Evolutionary conservation across 92 coral and sea anemone genomes (phyloP), one percentile per base, ranked within the genome.

Genomic region (Phenganax marumi): DNA sequence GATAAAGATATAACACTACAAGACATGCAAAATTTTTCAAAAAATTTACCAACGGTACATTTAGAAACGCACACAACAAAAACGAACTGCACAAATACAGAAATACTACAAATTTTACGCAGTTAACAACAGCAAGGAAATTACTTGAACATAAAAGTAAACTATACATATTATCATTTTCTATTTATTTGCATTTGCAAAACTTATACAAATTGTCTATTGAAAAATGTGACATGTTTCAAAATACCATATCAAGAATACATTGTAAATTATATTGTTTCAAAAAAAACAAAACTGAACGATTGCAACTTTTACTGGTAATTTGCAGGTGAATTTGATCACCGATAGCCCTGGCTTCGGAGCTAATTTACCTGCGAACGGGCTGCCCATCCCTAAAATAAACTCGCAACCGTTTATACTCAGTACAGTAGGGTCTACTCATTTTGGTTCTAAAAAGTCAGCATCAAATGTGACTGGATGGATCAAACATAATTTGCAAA

Each of bases 181-280:
- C 22, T 19, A 62, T 74, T 74, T 74, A 74, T 74, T 74, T 58
- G 60, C 21, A 52, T 74, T 74, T 39, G 64, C 3, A 74, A 51
- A 74, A 74, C 43, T 33, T 74, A 74, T 74, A 74, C 79, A 68
- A 74, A 62, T 18, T 21, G 68, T 62, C 25, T 18, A 21, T 62
- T 18, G 22, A 62, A 62, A 25, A 62, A 62, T 23, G 17, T 12
- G 10, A 39, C 68, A 62, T 62, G 7, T 13, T 62, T 62, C 22
- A 62, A 58, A 14, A 23, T 62, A 19, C 22, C 25, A 19, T 62
- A 62, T 19, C 68, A 62, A 4, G 43, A 12, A 33, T 33, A 33
- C 43, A 33, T 33, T 2, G 5, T 33, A 33, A 33, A 33, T 33
- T 33, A 33, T 33, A 25, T 6, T 21, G 68, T 62, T 62, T 19